Evolutionary conservation across 2,888 invertebrate species (phyloP).

Genomic region (Clusia tigrina): DNA sequence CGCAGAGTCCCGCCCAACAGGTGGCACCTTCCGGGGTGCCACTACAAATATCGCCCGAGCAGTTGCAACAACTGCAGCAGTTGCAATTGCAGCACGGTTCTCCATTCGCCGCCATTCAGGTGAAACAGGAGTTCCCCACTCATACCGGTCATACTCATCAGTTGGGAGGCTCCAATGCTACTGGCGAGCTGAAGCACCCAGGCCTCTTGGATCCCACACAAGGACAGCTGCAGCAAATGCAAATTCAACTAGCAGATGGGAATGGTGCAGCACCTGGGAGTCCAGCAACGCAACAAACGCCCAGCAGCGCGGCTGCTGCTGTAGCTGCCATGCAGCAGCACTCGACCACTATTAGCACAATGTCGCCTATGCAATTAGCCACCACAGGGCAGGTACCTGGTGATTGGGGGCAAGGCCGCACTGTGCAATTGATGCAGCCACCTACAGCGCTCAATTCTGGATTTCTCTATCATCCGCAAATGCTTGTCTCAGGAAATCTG

Average conservation of each 20-base stretch:
- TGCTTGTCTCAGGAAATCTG: conserved; percentile 83
- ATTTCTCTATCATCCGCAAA: conserved; percentile 81
- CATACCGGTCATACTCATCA: conserved; percentile 38
- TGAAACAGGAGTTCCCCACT: conserved; percentile 63
- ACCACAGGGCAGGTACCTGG: conserved; percentile 68
- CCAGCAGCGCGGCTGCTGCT: conserved; percentile 48
- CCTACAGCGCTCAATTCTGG: conserved; percentile 71
- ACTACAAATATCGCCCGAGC: conserved; percentile 65
- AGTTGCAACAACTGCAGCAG: conserved; percentile 70
- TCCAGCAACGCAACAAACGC: conserved; percentile 64
- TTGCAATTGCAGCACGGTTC: conserved; percentile 70
- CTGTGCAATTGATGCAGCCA: conserved; percentile 85
- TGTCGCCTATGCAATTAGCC: conserved; percentile 80
- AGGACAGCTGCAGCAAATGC: conserved; percentile 66
- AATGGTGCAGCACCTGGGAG: conserved; percentile 60
- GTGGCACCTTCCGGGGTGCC: conserved; percentile 62
- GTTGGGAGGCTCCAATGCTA: conserved; percentile 32
- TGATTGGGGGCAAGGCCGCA: conserved; percentile 76
- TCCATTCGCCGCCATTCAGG: conserved; percentile 64
- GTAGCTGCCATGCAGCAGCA: conserved; percentile 63
- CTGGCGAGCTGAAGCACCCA: conserved; percentile 55
- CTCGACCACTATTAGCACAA: conserved; percentile 75
- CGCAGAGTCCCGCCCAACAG: conserved; percentile 67
- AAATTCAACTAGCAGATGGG: conserved; percentile 54
- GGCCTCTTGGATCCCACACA: conserved; percentile 64